Conservation (phyloP, 2,888 invertebrate species). For the Siphlonurus alternatus region DNA sequence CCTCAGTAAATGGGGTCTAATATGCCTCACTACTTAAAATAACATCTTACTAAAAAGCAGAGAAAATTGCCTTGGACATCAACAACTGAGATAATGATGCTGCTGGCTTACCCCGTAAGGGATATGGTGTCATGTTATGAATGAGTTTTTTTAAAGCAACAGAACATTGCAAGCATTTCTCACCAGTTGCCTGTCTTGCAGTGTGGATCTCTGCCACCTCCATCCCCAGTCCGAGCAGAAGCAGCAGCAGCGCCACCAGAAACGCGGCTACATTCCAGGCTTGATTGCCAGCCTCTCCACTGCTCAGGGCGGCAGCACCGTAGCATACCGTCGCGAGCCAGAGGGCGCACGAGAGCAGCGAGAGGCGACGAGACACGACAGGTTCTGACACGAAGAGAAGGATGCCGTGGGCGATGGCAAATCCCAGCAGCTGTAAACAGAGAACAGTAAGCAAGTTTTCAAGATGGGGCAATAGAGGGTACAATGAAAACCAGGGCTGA, state of each 20-base stretch:
- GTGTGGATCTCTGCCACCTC: conserved; percentile 36
- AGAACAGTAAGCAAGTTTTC: conserved; percentile 20
- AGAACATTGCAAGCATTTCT: too few species aligned
- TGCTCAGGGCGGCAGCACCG: background rate
- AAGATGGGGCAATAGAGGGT: background rate
- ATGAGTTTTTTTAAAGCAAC: too few species aligned
- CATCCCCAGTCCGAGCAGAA: conserved; percentile 43
- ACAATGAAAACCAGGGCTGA: background rate
- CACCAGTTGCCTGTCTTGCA: conserved; percentile 19
- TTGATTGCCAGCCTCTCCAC: background rate
- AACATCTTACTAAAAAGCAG: too few species aligned
- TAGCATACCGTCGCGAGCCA: conserved; percentile 38
- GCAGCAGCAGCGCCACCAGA: conserved; percentile 44
- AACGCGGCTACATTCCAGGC: conserved; percentile 48
- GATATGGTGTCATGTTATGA: too few species aligned
- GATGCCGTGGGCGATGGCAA: conserved; percentile 50
- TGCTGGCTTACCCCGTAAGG: too few species aligned
- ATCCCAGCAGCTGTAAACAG: conserved; percentile 42
- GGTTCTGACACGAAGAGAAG: conserved; percentile 62
- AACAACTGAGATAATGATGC: too few species aligned
- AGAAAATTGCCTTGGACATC: too few species aligned
- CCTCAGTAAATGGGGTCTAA: too few species aligned
- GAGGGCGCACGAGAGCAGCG: conserved; percentile 47
- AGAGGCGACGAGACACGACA: conserved; percentile 44
- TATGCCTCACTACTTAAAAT: too few species aligned